Conservation (phyloP, 2,888 invertebrate species). For the Conus canariensis region DNA sequence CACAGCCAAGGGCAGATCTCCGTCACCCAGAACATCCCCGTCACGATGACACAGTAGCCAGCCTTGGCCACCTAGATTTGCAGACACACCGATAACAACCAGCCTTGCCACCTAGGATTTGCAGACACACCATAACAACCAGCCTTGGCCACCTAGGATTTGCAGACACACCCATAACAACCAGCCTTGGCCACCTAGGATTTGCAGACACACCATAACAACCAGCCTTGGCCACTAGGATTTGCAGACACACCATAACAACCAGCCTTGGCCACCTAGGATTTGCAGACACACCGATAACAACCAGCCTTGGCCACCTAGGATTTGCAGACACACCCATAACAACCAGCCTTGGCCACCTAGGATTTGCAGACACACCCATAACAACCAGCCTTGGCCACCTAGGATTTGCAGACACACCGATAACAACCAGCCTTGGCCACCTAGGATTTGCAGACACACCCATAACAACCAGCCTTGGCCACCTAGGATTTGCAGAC, state of each 20-base stretch:
- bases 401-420: conserved; percentile 51
- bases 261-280: conserved; percentile 62
- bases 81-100: too few species aligned
- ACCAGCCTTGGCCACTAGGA: conserved; percentile 60
- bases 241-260: background rate
- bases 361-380: conserved; percentile 40
- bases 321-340: background rate
- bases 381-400: conserved; percentile 46
- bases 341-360: conserved; percentile 55
- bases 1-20: conserved; percentile 74
- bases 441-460: conserved; percentile 54
- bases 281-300: background rate
- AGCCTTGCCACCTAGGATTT: conserved; percentile 62
- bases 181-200: conserved; percentile 60
- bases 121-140: background rate
- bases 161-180: background rate
- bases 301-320: conserved; percentile 60
- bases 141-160: conserved; percentile 62
- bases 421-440: conserved; percentile 37
- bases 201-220: background rate
- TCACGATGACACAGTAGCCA: conserved; percentile 69
- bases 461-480: too few species aligned
- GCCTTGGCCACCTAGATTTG: conserved; percentile 64
- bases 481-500: conserved; percentile 57
- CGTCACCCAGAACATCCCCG: conserved; percentile 73